phyloP scores from a whole-genome alignment of 2,888 invertebrate species.

The Coelopa pilipes region DNA sequence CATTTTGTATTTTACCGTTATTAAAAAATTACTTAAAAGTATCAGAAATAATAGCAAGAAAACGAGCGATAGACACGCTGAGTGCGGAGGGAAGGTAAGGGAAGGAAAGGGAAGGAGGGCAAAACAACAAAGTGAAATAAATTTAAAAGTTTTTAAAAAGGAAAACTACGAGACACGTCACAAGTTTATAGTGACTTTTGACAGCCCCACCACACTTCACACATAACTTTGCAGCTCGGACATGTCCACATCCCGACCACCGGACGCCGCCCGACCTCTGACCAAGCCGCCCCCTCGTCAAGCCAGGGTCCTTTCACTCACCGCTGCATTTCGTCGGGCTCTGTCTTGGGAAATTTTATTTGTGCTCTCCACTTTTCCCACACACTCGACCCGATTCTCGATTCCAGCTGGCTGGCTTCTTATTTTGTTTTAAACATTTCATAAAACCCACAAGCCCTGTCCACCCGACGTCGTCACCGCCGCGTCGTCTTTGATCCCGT shows the following conservation, averaged over 20 bases:
- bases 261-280: neutral
- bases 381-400: neutral
- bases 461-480: neutral
- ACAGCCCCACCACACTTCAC: slow-evolving; percentile 61
- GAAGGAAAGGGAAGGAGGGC: slow-evolving; percentile 11
- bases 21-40: slow-evolving; percentile 44
- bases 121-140: slow-evolving; percentile 46
- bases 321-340: slow-evolving; percentile 42
- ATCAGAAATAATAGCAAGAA: slow-evolving; percentile 36
- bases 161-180: slow-evolving; percentile 57
- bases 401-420: too few relatives aligned
- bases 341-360: slow-evolving; percentile 54
- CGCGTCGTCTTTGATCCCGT: slow-evolving; percentile 12
- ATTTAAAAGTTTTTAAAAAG: slow-evolving; percentile 56
- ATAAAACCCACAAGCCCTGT: slow-evolving; percentile 32
- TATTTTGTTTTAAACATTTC: slow-evolving; percentile 28
- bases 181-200: slow-evolving; percentile 65
- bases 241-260: slow-evolving; percentile 24
- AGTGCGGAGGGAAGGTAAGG: neutral
- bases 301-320: slow-evolving; percentile 22
- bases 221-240: slow-evolving; percentile 49
- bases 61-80: neutral
- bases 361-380: slow-evolving; percentile 39
- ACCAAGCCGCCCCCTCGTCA: neutral
- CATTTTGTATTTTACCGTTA: slow-evolving; percentile 42